Conservation (phyloP, 64 coral and sea anemone genomes). For the Catalaphyllia jardinei region DNA sequence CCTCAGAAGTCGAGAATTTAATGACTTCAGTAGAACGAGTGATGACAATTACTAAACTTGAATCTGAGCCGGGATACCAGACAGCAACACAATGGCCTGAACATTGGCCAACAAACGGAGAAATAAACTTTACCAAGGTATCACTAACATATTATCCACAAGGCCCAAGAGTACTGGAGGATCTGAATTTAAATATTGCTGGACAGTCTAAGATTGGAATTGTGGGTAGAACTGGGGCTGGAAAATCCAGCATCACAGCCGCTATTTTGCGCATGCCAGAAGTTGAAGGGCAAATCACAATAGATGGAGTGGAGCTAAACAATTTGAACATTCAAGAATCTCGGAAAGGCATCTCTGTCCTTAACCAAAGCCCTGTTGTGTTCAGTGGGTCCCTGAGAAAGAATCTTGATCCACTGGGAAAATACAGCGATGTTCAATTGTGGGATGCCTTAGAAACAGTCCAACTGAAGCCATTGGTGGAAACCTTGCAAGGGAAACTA, state of each 20-base stretch:
- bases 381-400: constrained; percentile 64
- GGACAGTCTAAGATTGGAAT: constrained; percentile 64
- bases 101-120: constrained; percentile 53
- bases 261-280: constrained; percentile 67
- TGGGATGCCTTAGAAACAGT: constrained; percentile 63
- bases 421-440: constrained; percentile 47
- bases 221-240: constrained; percentile 67
- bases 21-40: constrained; percentile 77
- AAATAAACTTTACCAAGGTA: constrained; percentile 31
- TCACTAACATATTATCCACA: constrained; percentile 56
- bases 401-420: constrained; percentile 58
- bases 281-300: constrained; percentile 49
- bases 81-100: not conserved
- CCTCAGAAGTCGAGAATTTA: constrained; percentile 41
- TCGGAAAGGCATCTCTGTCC: constrained; percentile 46
- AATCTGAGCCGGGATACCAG: constrained; percentile 52
- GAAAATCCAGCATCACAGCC: constrained; percentile 67
- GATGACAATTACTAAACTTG: constrained; percentile 40
- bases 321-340: constrained; percentile 39
- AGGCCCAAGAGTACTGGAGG: constrained; percentile 49
- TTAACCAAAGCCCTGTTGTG: constrained; percentile 63
- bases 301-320: constrained; percentile 46
- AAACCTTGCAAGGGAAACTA: constrained; percentile 29
- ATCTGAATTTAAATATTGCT: constrained; percentile 28
- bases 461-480: constrained; percentile 47